Evolutionary conservation across 2,888 invertebrate genomes (phyloP).

Genomic region (Ichneumoninae sp.): DNA sequence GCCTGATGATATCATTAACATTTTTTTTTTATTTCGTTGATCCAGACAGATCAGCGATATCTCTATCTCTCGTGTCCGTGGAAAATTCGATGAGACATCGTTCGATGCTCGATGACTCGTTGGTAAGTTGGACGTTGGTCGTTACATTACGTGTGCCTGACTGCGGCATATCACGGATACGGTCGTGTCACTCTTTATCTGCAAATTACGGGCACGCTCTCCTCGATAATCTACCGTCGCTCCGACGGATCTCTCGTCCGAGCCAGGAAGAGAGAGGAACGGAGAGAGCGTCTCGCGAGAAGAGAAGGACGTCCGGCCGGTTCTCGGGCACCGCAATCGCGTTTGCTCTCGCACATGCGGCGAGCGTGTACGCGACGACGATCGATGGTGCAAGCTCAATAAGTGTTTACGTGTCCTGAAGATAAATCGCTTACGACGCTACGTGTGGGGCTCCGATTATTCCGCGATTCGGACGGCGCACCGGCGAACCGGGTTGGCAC

Average conservation of each 20-base stretch:
- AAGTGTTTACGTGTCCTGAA: constrained; percentile 80
- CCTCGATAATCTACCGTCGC: constrained; percentile 57
- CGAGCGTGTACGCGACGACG: constrained; percentile 69
- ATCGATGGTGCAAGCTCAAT: constrained; percentile 77
- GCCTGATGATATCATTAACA: constrained; percentile 19
- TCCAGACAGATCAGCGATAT: constrained; percentile 22
- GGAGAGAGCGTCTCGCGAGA: constrained; percentile 34
- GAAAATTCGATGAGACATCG: constrained; percentile 51
- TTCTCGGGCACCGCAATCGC: constrained; percentile 44
- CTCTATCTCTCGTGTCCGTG: constrained; percentile 22
- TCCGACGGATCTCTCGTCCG: constrained; percentile 40
- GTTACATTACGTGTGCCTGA: constrained; percentile 40
- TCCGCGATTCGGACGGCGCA: constrained; percentile 61
- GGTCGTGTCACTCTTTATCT: constrained; percentile 62
- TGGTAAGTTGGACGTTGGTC: background rate
- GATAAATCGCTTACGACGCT: constrained; percentile 79
- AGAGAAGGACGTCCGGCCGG: constrained; percentile 50
- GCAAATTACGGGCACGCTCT: constrained; percentile 60
- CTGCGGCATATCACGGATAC: constrained; percentile 32
- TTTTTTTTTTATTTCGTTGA: background rate
- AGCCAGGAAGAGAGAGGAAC: background rate
- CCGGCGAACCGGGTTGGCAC: constrained; percentile 38
- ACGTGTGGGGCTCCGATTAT: constrained; percentile 78
- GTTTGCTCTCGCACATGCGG: constrained; percentile 65
- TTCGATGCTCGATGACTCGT: constrained; percentile 6